A percentile compares a stretch with the other conserved stretches of the same genome.
phyloP scores from a whole-genome alignment of 2,888 invertebrate genomes.

The Horisme vitalbata region DNA sequence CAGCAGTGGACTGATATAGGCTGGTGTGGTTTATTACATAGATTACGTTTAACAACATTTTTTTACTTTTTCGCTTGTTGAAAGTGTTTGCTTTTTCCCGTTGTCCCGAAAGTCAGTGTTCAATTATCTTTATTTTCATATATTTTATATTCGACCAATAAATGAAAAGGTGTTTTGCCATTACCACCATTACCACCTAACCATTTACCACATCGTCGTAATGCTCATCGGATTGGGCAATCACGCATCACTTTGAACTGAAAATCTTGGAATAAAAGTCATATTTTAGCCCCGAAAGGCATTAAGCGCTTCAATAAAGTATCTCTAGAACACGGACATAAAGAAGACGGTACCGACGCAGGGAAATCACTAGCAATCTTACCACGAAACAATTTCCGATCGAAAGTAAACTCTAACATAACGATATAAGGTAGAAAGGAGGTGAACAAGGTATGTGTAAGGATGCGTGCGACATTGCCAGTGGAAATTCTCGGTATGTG shows the following conservation, averaged over 20 bases:
- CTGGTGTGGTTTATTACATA: too few relatives aligned
- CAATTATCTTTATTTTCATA: too few relatives aligned
- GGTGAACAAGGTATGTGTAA: conserved; percentile 7
- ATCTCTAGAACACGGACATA: conserved; percentile 42
- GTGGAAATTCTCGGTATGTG: conserved; percentile 42
- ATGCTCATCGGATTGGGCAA: conserved; percentile 14
- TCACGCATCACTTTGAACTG: conserved; percentile 23
- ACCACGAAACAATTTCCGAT: neutral
- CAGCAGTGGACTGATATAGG: too few relatives aligned
- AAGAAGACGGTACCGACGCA: conserved; percentile 39
- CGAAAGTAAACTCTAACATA: conserved; percentile 1
- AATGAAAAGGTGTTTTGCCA: too few relatives aligned
- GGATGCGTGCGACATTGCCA: conserved; percentile 42
- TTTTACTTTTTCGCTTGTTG: too few relatives aligned
- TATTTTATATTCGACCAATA: too few relatives aligned
- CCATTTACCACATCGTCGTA: conserved; percentile 9
- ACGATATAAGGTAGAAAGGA: neutral
- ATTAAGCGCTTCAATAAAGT: conserved; percentile 47
- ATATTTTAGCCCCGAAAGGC: conserved; percentile 40
- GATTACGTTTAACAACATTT: too few relatives aligned
- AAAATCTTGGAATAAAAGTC: conserved; percentile 27
- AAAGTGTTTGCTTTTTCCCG: too few relatives aligned
- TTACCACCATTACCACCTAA: too few relatives aligned
- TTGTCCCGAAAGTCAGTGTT: too few relatives aligned
- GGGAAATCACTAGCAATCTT: conserved; percentile 36